These are phyloP conservation scores for Keiferia lycopersicella DNA, from an alignment of 2,888 invertebrate genomes.

Conservation along the genomic window DNA sequence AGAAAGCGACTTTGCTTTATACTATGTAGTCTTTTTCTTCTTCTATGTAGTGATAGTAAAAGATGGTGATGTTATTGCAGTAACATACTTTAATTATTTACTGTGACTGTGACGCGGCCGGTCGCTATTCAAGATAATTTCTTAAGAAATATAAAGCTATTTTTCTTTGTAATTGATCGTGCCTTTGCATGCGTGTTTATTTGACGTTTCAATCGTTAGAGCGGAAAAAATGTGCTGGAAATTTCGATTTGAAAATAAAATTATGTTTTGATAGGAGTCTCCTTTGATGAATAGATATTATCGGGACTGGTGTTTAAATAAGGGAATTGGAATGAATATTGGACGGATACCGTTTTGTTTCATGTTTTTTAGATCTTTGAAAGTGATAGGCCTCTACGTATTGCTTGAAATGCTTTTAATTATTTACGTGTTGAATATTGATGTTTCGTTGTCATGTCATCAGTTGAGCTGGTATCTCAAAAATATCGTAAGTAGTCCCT, in stretches of 20 bases:
- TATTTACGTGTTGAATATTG: too few species aligned
- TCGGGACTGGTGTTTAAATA: not conserved
- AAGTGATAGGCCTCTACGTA: not conserved
- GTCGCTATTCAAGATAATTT: not conserved
- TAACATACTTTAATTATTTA: not conserved
- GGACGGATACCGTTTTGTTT: not conserved
- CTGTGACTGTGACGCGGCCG: not conserved
- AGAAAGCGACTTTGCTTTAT: too few species aligned
- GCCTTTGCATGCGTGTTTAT: not conserved
- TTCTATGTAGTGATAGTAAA: too few species aligned
- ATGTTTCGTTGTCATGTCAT: too few species aligned
- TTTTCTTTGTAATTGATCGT: slow-evolving; percentile 3
- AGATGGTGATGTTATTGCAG: not conserved
- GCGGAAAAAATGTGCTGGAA: not conserved
- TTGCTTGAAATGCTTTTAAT: not conserved
- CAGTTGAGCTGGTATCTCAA: too few species aligned
- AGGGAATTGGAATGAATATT: slow-evolving; percentile 5
- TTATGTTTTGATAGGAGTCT: slow-evolving; percentile 1
- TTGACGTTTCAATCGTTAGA: not conserved
- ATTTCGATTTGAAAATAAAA: not conserved
- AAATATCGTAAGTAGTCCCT: too few species aligned
- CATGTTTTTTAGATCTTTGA: not conserved
- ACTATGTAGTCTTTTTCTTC: too few species aligned
- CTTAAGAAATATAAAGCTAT: not conserved
- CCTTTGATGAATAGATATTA: not conserved